A percentile compares a stretch with the other conserved stretches of the same genome.
These are phyloP conservation scores for Leptinotarsa haldemani DNA, from an alignment of 2,888 invertebrate species.

Conservation along the genomic window DNA sequence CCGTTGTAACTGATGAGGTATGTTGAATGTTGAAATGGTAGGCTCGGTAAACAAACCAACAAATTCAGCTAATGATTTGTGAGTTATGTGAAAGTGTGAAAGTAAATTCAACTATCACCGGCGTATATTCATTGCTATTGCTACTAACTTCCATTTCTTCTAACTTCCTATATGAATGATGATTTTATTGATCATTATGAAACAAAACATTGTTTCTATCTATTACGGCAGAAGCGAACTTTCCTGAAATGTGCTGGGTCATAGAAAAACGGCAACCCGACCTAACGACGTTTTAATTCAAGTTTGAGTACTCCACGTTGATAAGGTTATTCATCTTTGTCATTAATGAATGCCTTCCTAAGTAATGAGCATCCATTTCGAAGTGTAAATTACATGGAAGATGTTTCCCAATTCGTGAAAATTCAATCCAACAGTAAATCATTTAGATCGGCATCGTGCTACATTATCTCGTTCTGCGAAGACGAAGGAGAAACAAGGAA, in stretches of 20 bases:
- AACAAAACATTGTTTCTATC: not conserved
- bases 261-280: constrained; percentile 29
- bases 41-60: too few species aligned
- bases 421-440: constrained; percentile 37
- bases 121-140: too few species aligned
- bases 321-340: constrained; percentile 37
- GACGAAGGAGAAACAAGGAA: constrained; percentile 6
- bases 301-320: constrained; percentile 32
- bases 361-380: constrained; percentile 36
- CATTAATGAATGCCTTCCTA: constrained; percentile 35
- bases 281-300: constrained; percentile 37
- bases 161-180: not conserved
- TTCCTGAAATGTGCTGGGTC: constrained; percentile 7
- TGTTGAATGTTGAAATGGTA: too few species aligned
- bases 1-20: too few species aligned
- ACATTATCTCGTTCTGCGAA: constrained; percentile 23
- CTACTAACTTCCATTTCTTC: too few species aligned
- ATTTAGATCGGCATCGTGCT: constrained; percentile 34
- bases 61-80: too few species aligned
- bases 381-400: constrained; percentile 37
- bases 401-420: constrained; percentile 34
- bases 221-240: not conserved
- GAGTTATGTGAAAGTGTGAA: too few species aligned
- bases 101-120: too few species aligned
- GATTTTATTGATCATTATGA: not conserved